These are phyloP conservation scores for Polypedilum pembai DNA, from an alignment of 1,140 invertebrate genomes.

Conservation along the genomic window DNA sequence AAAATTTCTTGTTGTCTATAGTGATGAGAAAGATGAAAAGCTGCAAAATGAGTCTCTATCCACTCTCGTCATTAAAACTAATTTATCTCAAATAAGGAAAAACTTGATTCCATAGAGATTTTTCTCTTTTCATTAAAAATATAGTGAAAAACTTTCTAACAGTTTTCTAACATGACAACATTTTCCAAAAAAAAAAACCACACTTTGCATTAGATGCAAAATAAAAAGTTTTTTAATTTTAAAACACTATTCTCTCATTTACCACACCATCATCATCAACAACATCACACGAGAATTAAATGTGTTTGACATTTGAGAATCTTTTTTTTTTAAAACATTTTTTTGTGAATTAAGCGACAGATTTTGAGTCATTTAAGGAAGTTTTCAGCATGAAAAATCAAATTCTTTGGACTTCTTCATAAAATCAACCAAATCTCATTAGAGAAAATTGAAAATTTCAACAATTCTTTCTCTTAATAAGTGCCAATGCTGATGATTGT, in stretches of 20 bases:
- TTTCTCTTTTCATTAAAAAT: not conserved
- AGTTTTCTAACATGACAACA: not conserved
- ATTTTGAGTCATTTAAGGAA: no score
- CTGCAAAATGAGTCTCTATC: not conserved
- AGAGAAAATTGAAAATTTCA: no score
- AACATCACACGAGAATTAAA: not conserved
- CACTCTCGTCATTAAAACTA: not conserved
- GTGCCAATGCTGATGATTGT: no score
- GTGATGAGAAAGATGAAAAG: no score
- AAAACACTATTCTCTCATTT: not conserved
- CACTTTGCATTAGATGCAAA: constrained; percentile 26
- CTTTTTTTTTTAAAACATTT: not conserved
- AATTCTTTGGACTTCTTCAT: no score
- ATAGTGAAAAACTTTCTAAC: not conserved
- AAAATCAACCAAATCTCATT: no score
- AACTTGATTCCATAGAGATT: not conserved
- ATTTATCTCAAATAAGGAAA: not conserved
- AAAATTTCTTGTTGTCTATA: no score
- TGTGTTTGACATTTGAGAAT: constrained; percentile 11
- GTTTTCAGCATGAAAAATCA: no score
- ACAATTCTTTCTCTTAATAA: no score
- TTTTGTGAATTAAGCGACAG: no score
- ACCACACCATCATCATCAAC: not conserved
- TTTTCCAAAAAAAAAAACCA: constrained; percentile 5
- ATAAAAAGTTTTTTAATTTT: not conserved